Base-by-base conservation (phyloP, 1,140 invertebrate genomes). In the Diploscapter pachys region DNA sequence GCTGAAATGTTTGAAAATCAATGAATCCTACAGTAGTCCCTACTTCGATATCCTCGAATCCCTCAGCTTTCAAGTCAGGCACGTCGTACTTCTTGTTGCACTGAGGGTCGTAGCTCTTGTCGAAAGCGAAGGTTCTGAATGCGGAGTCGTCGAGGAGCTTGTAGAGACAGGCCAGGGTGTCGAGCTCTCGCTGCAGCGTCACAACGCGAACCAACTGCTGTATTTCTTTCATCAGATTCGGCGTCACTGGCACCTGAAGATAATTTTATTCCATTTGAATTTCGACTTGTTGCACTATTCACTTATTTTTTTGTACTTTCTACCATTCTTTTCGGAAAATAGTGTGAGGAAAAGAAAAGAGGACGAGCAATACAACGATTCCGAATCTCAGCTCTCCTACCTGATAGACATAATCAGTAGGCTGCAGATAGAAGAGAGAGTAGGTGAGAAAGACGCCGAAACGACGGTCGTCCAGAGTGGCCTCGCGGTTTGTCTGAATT, bases 381-480 rank as follows among this genome's bases (percentile, higher is more conserved):
- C n/a, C n/a, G 63, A 11, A 9, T 13, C 9, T 11, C 9, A 11
- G 63, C 13, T 13, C 13, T 59, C 9, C n/a, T 69, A 72, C 71
- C 63, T 31, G 11, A 50, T 59, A 48, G 5, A 50, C 48, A 48
- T 72, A 72, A 52, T 72, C 71, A 11, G 5, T 69, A 31, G 71
- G 71, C 50, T 72, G 71, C 5, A 72, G 61, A 63, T 57, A 72
- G 61, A 48, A 72, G 54, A 71, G 54, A n/a, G 71, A 53, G 61
- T 71, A 72, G 71, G 31, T 64, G 63, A 4, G 4, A 52, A 64
- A 72, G 4, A 72, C 48, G 9, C 71, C 71, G 61, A 72, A 72
- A 5, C 63, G n/a, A n/a, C 71, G 61, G 61, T 72, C 71, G 61
- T 48, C 63, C 4, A 72, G 61, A 48, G 59, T 70, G 56, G 48